Conservation (phyloP, 2,113 vertebrate species). For the Larimichthys crocea region DNA sequence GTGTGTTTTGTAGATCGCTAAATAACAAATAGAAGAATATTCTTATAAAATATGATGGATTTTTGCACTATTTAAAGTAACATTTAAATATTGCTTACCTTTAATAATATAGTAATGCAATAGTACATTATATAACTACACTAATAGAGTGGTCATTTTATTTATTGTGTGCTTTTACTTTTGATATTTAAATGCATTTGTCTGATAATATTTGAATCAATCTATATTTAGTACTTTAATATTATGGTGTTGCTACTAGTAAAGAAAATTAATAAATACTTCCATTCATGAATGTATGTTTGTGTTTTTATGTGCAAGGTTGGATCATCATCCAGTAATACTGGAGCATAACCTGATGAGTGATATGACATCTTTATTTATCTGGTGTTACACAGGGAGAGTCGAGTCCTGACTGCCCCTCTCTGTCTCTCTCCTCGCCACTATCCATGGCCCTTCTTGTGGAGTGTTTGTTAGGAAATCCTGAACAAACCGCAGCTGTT, state of each 20-base stretch:
- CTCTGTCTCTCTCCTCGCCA: constrained; percentile 26
- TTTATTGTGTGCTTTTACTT: background rate
- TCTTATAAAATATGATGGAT: too few relatives aligned
- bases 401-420: constrained; percentile 20
- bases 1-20: too few relatives aligned
- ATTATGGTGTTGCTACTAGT: background rate
- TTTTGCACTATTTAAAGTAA: too few relatives aligned
- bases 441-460: constrained; percentile 65
- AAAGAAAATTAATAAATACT: background rate
- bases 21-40: too few relatives aligned
- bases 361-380: constrained; percentile 6
- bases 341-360: background rate
- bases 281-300: background rate
- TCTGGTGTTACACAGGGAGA: constrained; percentile 20
- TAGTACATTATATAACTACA: too few relatives aligned
- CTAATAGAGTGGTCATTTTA: background rate
- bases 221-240: background rate
- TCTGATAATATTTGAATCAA: background rate
- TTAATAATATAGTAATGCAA: background rate
- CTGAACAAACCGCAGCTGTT: constrained; percentile 86
- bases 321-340: constrained; percentile 7
- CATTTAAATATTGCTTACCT: too few relatives aligned
- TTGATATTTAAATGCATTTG: background rate
- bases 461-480: constrained; percentile 88
- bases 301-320: constrained; percentile 3